A percentile compares a stretch with the other conserved stretches of the same genome.
Conservation (phyloP, 2,888 invertebrate genomes). For the Cristatella mucedo region DNA sequence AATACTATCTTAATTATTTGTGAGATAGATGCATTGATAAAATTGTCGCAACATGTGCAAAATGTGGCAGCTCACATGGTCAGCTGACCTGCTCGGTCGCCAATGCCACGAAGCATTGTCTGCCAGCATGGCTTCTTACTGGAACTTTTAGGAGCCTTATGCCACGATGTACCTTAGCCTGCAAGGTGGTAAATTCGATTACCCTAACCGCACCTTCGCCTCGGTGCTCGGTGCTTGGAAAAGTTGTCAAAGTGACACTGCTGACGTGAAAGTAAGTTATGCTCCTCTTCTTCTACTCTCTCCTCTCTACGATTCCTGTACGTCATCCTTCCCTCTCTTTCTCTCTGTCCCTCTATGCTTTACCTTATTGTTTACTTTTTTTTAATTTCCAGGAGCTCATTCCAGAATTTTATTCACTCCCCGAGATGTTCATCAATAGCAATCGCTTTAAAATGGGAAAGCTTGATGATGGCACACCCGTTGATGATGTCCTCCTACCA, state of each 20-base stretch:
- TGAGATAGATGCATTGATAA: no score
- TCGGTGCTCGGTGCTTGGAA: conserved; percentile 92
- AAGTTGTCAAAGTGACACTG: conserved; percentile 94
- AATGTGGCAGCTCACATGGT: no score
- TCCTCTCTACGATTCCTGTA: no score
- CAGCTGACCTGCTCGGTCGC: no score
- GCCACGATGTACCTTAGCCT: conserved; percentile 96
- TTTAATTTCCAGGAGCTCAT: conserved; percentile 59
- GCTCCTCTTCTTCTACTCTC: no score
- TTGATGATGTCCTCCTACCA: conserved; percentile 77
- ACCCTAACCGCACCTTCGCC: conserved; percentile 87
- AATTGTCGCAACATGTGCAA: no score
- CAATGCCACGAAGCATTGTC: no score
- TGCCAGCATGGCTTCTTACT: background rate
- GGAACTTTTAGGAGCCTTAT: conserved; percentile 73
- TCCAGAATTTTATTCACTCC: conserved; percentile 94
- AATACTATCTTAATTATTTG: no score
- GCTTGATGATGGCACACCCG: conserved; percentile 65
- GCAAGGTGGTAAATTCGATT: conserved; percentile 97
- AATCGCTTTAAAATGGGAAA: conserved; percentile 70
- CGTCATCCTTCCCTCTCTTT: background rate
- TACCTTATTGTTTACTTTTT: conserved; percentile 7
- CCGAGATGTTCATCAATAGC: conserved; percentile 90
- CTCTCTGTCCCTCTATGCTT: conserved; percentile 7
- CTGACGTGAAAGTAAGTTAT: conserved; percentile 78